Evolutionary conservation across 1,140 invertebrate species (phyloP).

Genomic region (Kradibia gibbosae): DNA sequence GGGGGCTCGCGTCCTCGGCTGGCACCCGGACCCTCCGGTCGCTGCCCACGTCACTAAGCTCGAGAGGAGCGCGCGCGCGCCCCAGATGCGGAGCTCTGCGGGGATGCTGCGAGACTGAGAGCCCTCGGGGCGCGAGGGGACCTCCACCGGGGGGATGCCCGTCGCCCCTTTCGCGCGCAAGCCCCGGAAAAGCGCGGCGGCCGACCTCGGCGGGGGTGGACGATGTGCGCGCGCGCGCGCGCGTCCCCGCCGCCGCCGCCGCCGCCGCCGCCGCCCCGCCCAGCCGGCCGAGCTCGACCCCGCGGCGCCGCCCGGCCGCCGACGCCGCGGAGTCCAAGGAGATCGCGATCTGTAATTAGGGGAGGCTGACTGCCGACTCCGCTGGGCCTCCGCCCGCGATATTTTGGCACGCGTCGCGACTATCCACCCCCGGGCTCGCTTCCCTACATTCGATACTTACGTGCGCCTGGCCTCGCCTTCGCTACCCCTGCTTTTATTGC

Average conservation of each 20-base stretch:
- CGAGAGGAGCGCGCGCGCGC: slow-evolving; percentile 32
- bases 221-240: slow-evolving; percentile 2
- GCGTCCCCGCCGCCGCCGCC: too few species aligned
- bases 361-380: too few species aligned
- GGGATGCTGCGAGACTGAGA: slow-evolving; percentile 72
- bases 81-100: slow-evolving; percentile 63
- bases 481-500: too few species aligned
- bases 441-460: background rate
- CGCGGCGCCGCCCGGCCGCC: too few species aligned
- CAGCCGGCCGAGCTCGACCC: background rate
- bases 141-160: slow-evolving; percentile 28
- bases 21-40: background rate
- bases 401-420: background rate
- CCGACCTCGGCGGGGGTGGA: background rate
- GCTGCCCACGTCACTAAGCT: background rate
- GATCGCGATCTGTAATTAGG: slow-evolving; percentile 21
- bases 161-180: too few species aligned
- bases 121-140: background rate
- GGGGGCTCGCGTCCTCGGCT: too few species aligned
- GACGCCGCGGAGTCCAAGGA: too few species aligned
- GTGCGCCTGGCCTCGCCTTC: too few species aligned
- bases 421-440: background rate
- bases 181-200: slow-evolving; percentile 52
- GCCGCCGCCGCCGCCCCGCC: background rate
- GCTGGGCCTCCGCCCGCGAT: too few species aligned